Percentiles rank a stretch among this genome's conserved stretches.
Evolutionary conservation across 2,797 vertebrate genomes (phyloP).

Genomic region (Propithecus perrieri): DNA sequence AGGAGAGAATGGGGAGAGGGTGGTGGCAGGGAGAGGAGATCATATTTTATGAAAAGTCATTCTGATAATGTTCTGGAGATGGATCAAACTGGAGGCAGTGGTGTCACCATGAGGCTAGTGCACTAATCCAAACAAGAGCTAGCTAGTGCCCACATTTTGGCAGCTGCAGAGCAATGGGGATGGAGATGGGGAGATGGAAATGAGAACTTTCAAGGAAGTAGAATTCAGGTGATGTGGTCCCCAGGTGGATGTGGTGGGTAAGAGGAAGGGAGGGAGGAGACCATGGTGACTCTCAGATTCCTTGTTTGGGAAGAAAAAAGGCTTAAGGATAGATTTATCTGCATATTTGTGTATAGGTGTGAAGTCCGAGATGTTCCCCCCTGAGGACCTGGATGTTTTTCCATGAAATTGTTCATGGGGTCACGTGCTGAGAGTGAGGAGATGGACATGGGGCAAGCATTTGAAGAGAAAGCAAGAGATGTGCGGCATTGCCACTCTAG

Average conservation of each 20-base stretch:
- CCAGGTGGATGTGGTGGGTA: too few relatives aligned
- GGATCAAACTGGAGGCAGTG: neutral
- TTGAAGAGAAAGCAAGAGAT: neutral
- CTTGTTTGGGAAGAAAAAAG: neutral
- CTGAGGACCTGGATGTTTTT: neutral
- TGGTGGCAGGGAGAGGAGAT: neutral
- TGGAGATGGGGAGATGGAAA: neutral
- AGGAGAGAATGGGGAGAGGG: neutral
- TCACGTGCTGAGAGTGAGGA: neutral
- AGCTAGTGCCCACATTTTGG: neutral
- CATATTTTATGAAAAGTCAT: neutral
- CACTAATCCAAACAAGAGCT: neutral
- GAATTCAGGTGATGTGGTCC: too few relatives aligned
- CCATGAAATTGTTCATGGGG: neutral
- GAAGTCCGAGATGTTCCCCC: neutral
- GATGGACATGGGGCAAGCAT: neutral
- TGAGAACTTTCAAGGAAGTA: neutral
- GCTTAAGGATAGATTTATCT: neutral
- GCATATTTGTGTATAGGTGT: neutral
- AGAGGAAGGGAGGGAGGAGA: neutral
- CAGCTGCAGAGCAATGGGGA: neutral
- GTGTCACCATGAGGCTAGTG: neutral
- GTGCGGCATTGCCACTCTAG: neutral
- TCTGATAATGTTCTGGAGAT: neutral
- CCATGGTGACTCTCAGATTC: neutral